These are phyloP conservation scores for Heptranchias perlo DNA, from an alignment of 2,113 vertebrate genomes.

Conservation along the genomic window DNA sequence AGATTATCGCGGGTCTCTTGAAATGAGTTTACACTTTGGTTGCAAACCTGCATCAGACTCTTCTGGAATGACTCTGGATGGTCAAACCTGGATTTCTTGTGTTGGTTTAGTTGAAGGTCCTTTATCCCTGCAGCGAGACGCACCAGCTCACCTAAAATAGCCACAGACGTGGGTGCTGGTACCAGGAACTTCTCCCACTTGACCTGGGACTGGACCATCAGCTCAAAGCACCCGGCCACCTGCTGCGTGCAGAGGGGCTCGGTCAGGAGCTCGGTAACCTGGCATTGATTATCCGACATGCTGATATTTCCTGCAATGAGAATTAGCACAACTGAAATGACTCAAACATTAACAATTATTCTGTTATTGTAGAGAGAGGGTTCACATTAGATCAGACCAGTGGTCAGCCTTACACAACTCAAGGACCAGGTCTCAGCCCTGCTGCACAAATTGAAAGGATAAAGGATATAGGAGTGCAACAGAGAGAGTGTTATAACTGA, in stretches of 20 bases:
- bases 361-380: too few species aligned
- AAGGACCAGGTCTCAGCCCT: too few species aligned
- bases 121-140: background rate
- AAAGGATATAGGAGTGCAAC: too few species aligned
- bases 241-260: background rate
- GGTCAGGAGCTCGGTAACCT: too few species aligned
- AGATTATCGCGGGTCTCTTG: background rate
- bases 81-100: background rate
- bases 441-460: too few species aligned
- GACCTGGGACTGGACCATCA: background rate
- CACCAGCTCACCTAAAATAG: background rate
- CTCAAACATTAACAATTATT: background rate
- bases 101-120: background rate
- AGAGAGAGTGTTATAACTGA: too few species aligned
- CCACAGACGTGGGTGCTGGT: background rate
- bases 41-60: background rate
- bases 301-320: background rate
- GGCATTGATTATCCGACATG: background rate
- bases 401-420: too few species aligned
- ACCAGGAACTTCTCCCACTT: background rate
- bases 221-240: background rate
- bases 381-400: too few species aligned
- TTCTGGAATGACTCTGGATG: background rate
- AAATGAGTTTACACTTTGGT: background rate
- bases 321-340: background rate